Conservation (phyloP, 2,113 vertebrate genomes). For the Chlorodrepanis virens region DNA sequence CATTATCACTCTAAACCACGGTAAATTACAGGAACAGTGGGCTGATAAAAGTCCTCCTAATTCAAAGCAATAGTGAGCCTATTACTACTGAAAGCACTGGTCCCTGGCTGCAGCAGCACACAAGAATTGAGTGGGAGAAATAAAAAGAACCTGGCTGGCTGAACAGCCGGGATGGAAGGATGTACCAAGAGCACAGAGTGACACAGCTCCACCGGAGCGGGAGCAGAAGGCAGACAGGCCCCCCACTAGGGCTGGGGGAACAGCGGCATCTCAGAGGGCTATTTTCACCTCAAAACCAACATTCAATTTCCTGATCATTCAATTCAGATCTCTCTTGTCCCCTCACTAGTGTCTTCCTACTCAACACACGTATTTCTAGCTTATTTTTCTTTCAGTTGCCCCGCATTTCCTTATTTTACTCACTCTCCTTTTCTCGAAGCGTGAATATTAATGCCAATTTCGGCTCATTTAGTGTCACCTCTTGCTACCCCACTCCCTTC, state of each 20-base stretch:
- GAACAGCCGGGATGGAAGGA: not conserved
- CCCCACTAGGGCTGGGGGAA: not conserved
- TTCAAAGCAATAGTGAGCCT: not conserved
- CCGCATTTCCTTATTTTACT: not conserved
- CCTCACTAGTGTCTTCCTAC: not conserved
- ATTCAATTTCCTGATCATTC: not conserved
- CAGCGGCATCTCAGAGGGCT: not conserved
- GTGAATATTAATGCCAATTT: not conserved
- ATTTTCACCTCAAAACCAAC: not conserved
- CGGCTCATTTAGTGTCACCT: not conserved
- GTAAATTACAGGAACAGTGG: not conserved
- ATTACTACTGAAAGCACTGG: not conserved
- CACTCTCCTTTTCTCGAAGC: not conserved
- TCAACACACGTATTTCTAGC: not conserved
- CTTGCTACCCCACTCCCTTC: not conserved
- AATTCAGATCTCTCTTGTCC: not conserved
- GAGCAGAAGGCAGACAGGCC: not conserved
- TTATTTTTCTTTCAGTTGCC: not conserved
- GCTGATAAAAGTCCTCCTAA: not conserved
- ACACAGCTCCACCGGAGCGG: rapidly evolving
- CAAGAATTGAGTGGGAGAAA: not conserved
- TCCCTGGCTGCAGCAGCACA: not conserved
- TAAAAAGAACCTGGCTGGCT: not conserved
- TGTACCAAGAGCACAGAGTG: not conserved
- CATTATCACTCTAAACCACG: conserved; percentile 16